These are phyloP conservation scores for Tetragonula carbonaria DNA, from an alignment of 2,888 invertebrate genomes.

Conservation along the genomic window DNA sequence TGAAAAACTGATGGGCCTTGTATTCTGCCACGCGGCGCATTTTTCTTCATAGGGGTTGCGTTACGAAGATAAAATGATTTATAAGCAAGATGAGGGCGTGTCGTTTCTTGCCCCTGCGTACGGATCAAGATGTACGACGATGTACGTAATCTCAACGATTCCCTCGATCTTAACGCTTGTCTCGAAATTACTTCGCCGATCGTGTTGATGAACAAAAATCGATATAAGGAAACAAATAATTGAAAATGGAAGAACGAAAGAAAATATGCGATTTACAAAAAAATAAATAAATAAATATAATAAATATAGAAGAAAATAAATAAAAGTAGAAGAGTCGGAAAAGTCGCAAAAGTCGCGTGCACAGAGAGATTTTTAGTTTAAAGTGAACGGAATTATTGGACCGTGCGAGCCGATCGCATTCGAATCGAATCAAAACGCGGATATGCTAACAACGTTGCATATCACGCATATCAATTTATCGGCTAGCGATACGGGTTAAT, in stretches of 20 bases:
- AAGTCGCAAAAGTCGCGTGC: not conserved
- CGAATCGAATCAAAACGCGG: constrained; percentile 26
- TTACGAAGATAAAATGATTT: constrained; percentile 59
- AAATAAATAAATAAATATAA: no score
- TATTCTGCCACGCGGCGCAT: constrained; percentile 27
- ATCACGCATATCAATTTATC: constrained; percentile 30
- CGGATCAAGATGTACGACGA: constrained; percentile 6
- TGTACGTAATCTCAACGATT: constrained; percentile 28
- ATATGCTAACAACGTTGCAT: constrained; percentile 44
- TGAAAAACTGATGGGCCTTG: constrained; percentile 36
- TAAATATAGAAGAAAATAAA: no score
- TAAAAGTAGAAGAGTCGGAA: not conserved
- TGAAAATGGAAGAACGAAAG: not conserved
- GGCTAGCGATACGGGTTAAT: constrained; percentile 22
- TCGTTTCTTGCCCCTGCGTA: constrained; percentile 23
- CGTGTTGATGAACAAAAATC: not conserved
- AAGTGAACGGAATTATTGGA: constrained; percentile 26
- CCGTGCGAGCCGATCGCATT: constrained; percentile 15
- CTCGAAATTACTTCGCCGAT: not conserved
- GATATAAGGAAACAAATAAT: no score
- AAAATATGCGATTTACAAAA: no score
- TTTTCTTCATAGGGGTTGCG: constrained; percentile 44
- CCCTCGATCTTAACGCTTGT: constrained; percentile 35
- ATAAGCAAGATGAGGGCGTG: constrained; percentile 47
- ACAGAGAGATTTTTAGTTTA: constrained; percentile 1